These are phyloP conservation scores for Drosophila lowei DNA, from an alignment of 1,140 invertebrate genomes.

Conservation along the genomic window DNA sequence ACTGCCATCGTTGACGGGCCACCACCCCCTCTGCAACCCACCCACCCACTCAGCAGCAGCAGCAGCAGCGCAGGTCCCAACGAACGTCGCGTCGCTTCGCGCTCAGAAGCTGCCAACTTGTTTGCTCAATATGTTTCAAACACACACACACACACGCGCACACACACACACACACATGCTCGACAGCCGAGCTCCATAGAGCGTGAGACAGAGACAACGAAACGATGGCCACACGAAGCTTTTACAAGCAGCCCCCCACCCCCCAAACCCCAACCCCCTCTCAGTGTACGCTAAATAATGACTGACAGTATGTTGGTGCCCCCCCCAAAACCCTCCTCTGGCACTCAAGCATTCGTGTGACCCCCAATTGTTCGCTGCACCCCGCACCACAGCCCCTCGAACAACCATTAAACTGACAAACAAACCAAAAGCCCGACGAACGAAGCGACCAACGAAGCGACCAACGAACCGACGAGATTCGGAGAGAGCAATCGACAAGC, in stretches of 20 bases:
- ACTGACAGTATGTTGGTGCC: slow-evolving; percentile 78
- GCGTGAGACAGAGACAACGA: slow-evolving; percentile 24
- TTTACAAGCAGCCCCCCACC: slow-evolving; percentile 36
- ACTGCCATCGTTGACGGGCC: slow-evolving; percentile 54
- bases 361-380: slow-evolving; percentile 60
- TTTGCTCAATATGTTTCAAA: slow-evolving; percentile 81
- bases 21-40: slow-evolving; percentile 5
- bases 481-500: background rate
- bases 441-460: slow-evolving; percentile 1
- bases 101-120: slow-evolving; percentile 80
- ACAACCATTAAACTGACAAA: slow-evolving; percentile 68
- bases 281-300: slow-evolving; percentile 75
- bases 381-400: slow-evolving; percentile 26
- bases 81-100: too few species aligned
- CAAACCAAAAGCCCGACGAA: slow-evolving; percentile 47
- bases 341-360: slow-evolving; percentile 38
- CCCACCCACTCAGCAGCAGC: slow-evolving; percentile 41
- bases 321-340: slow-evolving; percentile 4
- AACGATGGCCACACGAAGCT: slow-evolving; percentile 64
- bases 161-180: slow-evolving; percentile 34
- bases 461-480: background rate
- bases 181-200: slow-evolving; percentile 17
- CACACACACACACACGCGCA: slow-evolving; percentile 50
- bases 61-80: slow-evolving; percentile 24
- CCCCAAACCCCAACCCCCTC: slow-evolving; percentile 2